Conservation (phyloP, 2,113 vertebrate genomes). For the Corythornis vintsioides region DNA sequence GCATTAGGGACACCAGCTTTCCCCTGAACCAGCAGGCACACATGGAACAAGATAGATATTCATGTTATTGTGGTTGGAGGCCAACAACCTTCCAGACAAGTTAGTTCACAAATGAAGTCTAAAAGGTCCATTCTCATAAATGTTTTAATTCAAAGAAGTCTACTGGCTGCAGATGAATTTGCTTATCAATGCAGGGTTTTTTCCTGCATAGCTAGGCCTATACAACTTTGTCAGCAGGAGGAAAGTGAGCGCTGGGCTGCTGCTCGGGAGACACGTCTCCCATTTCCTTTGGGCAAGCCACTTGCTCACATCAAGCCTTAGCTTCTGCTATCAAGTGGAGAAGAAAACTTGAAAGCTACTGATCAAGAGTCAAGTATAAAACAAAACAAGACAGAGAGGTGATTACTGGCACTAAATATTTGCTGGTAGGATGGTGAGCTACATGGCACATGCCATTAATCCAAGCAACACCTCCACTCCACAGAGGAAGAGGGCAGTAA, state of each 20-base stretch:
- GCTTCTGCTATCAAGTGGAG: not conserved
- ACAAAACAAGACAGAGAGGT: not conserved
- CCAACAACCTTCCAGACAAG: not conserved
- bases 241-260: not conserved
- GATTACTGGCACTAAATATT: fast-evolving
- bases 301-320: not conserved
- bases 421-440: not conserved
- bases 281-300: not conserved
- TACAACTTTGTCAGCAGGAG: not conserved
- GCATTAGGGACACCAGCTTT: not conserved
- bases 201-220: not conserved
- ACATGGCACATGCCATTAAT: not conserved
- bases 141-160: not conserved
- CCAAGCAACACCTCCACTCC: fast-evolving
- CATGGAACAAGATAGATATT: not conserved
- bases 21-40: not conserved
- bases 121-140: not conserved
- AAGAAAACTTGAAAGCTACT: not conserved
- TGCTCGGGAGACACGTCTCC: not conserved
- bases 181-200: not conserved
- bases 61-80: fast-evolving
- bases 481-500: not conserved
- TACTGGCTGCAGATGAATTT: not conserved
- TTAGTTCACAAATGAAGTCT: not conserved
- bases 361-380: not conserved